Evolutionary conservation across 2,888 invertebrate genomes (phyloP), one percentile per base, ranked within the genome.

Genomic region (Labia minor): DNA sequence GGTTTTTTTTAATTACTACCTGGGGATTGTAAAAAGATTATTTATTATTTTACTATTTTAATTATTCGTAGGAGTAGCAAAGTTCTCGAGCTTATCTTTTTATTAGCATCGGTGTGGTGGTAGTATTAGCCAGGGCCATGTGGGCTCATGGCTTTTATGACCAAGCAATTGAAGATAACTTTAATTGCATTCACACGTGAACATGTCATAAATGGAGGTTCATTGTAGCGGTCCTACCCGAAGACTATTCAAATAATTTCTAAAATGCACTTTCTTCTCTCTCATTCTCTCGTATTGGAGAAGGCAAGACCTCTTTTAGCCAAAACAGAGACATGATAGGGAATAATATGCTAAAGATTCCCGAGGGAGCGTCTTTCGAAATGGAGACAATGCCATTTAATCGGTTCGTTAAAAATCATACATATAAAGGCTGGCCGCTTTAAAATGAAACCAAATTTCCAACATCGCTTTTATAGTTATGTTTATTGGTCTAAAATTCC

Each of bases 161-260:
- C 49, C 49, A 14, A 3, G 49, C 49, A 49, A 49, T 49, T 49
- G 49, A 49, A 49, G 49, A 49, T 49, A 49, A 49, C 49, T 49
- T 49, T 49, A 49, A 49, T 49, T 49, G 49, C 49, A 49, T 49
- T 49, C 49, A 49, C 49, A 49, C 49, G 49, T 49, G 49, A 49
- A 49, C 49, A 49, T 49, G 49, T 49, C 49, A 49, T 49, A 49
- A 49, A 49, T n/a, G 49, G 49, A 11, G 49, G 49, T 49, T n/a
- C 33, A 33, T 33, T 33, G 33, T 33, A n/a, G n/a, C n/a, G 33
- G 33, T 33, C 33, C 6, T 33, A 33, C 33, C 16, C 49, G 49
- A 49, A 49, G n/a, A n/a, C 14, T 49, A 16, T 49, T 49, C 49
- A 49, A 49, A 49, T 49, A 49, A 49, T 49, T 49, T 49, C 49